Percentiles rank a stretch among this genome's conserved stretches.
These are phyloP conservation scores for Stratiolaelaps scimitus DNA, from an alignment of 1,140 invertebrate species.

Conservation along the genomic window DNA sequence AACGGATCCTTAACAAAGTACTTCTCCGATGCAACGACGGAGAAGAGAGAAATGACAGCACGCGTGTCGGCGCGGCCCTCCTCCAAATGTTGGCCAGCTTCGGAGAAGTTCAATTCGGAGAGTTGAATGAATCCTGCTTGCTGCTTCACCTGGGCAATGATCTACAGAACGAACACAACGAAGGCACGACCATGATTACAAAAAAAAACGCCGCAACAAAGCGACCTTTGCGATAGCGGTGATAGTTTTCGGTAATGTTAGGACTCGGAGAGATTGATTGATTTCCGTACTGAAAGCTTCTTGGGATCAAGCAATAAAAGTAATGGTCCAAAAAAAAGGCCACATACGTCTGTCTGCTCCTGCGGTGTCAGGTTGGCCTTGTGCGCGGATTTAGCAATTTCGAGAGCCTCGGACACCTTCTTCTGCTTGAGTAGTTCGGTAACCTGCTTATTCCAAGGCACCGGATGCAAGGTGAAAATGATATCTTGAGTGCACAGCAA, in stretches of 20 bases:
- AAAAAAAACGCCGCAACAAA: not conserved
- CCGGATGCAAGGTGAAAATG: slow-evolving; percentile 44
- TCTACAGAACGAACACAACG: slow-evolving; percentile 33
- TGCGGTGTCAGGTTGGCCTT: slow-evolving; percentile 42
- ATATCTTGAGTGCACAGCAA: slow-evolving; percentile 43
- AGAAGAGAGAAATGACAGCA: slow-evolving; percentile 40
- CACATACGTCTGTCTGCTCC: slow-evolving; percentile 41
- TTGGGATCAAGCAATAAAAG: too few species aligned
- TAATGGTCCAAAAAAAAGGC: too few species aligned
- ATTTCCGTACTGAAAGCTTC: too few species aligned
- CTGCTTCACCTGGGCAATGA: slow-evolving; percentile 41
- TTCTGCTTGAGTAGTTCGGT: slow-evolving; percentile 38
- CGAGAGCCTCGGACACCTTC: slow-evolving; percentile 44
- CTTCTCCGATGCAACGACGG: slow-evolving; percentile 42
- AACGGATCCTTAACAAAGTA: slow-evolving; percentile 37
- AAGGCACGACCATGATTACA: too few species aligned
- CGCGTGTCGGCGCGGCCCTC: slow-evolving; percentile 43
- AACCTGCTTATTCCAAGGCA: slow-evolving; percentile 47
- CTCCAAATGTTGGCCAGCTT: slow-evolving; percentile 43
- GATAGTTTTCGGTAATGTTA: not conserved
- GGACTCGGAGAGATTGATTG: too few species aligned
- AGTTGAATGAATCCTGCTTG: slow-evolving; percentile 47
- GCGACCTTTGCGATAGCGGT: too few species aligned
- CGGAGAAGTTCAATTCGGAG: slow-evolving; percentile 43
- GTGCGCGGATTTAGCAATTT: slow-evolving; percentile 44